Evolutionary conservation across 1,140 invertebrate genomes (phyloP).

Genomic region (Papilio dardanus): DNA sequence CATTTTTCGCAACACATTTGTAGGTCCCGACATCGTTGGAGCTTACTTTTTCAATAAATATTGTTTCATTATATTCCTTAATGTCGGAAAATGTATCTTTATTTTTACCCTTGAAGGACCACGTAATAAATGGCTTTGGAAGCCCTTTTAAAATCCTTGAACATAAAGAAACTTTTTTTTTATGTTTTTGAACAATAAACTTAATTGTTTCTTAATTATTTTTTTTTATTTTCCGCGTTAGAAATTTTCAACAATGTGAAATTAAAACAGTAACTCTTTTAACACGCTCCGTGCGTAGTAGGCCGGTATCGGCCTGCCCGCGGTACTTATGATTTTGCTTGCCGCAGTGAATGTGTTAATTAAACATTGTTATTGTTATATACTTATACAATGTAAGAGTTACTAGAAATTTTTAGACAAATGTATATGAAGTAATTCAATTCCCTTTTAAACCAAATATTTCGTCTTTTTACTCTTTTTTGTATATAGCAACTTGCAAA

Average conservation of each 20-base stretch:
- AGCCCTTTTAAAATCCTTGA: constrained; percentile 27
- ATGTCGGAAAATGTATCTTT: not conserved
- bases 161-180: not conserved
- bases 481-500: not conserved
- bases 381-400: too few species aligned
- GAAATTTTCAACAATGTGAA: too few species aligned
- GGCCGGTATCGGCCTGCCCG: too few species aligned
- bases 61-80: constrained; percentile 11
- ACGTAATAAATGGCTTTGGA: constrained; percentile 8
- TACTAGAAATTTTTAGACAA: too few species aligned
- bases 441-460: not conserved
- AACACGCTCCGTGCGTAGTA: too few species aligned
- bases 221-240: not conserved
- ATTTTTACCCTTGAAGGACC: constrained; percentile 22
- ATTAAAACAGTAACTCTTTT: too few species aligned
- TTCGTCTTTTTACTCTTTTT: not conserved
- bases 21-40: not conserved
- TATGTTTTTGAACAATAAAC: not conserved
- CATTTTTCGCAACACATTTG: constrained; percentile 25
- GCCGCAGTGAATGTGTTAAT: too few species aligned
- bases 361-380: too few species aligned
- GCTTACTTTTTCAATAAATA: not conserved
- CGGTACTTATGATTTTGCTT: too few species aligned
- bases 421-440: not conserved
- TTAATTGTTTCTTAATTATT: not conserved